phyloP scores from a whole-genome alignment of 35 echinoderm and acorn worm species.

The Hemicentrotus pulcherrimus region DNA sequence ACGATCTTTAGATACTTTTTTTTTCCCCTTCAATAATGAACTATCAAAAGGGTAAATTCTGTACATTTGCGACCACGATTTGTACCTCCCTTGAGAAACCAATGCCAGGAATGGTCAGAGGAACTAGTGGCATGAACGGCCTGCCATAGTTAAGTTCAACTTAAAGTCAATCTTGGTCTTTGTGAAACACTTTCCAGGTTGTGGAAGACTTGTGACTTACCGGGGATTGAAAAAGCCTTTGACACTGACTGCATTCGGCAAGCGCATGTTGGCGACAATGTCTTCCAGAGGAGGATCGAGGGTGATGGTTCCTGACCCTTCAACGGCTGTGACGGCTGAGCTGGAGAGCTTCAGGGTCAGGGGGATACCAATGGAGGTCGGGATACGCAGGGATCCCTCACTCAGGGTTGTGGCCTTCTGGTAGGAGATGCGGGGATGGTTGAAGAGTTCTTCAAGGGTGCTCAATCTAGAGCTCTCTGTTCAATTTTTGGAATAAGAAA shows the following conservation, averaged over 20 bases:
- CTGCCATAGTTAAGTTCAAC: too few relatives aligned
- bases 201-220: constrained; percentile 24
- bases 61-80: too few relatives aligned
- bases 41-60: too few relatives aligned
- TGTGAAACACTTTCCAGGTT: too few relatives aligned
- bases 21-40: too few relatives aligned
- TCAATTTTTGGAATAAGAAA: neutral
- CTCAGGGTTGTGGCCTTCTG: constrained; percentile 60
- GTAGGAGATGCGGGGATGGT: neutral
- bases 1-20: too few relatives aligned
- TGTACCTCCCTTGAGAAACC: too few relatives aligned
- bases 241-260: neutral
- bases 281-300: constrained; percentile 45
- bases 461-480: neutral
- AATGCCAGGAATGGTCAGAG: too few relatives aligned
- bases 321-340: constrained; percentile 39
- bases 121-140: too few relatives aligned
- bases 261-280: neutral
- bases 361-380: constrained; percentile 57
- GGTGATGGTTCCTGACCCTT: constrained; percentile 3
- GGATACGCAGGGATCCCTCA: constrained; percentile 35
- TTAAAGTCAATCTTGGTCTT: too few relatives aligned
- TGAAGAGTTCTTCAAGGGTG: neutral
- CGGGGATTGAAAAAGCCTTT: constrained; percentile 54
- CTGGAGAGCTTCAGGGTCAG: constrained; percentile 50